These are phyloP conservation scores for Pangasianodon gigas DNA, from an alignment of 2,113 vertebrate species.

Conservation along the genomic window DNA sequence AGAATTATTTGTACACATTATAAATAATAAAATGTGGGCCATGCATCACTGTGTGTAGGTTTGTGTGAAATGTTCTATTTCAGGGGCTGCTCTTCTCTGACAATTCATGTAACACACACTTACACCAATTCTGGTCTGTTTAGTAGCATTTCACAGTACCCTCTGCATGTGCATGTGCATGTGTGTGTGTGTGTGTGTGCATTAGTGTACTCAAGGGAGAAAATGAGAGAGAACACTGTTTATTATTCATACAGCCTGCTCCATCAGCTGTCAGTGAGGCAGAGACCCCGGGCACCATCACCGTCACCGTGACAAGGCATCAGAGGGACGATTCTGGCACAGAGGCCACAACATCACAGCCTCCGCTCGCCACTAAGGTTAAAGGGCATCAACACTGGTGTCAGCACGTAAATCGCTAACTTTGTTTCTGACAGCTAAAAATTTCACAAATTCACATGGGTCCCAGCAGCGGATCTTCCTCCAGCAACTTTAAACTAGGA, in stretches of 20 bases:
- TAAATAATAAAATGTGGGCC: background rate
- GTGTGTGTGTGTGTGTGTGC: background rate
- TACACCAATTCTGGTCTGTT: conserved; percentile 6
- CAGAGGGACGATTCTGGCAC: conserved; percentile 23
- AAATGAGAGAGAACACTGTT: conserved; percentile 8
- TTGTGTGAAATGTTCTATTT: background rate
- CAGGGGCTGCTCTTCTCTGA: background rate
- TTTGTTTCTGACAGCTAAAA: conserved; percentile 3
- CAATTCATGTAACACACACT: background rate
- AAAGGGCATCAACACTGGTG: conserved; percentile 39
- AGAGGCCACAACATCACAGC: conserved; percentile 21
- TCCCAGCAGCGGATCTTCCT: background rate
- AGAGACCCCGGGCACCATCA: conserved; percentile 46
- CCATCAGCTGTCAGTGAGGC: conserved; percentile 48
- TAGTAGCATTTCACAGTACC: background rate
- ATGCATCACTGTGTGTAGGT: background rate
- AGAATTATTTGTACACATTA: background rate
- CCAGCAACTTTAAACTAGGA: background rate
- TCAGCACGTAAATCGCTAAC: conserved; percentile 13
- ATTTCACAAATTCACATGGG: background rate
- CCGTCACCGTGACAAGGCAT: conserved; percentile 43
- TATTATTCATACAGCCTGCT: conserved; percentile 34
- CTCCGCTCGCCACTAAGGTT: conserved; percentile 31
- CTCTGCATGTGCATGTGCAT: background rate
- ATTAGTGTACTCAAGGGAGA: background rate